Conservation (phyloP, 2,113 vertebrate species). For the Ochotona princeps region DNA sequence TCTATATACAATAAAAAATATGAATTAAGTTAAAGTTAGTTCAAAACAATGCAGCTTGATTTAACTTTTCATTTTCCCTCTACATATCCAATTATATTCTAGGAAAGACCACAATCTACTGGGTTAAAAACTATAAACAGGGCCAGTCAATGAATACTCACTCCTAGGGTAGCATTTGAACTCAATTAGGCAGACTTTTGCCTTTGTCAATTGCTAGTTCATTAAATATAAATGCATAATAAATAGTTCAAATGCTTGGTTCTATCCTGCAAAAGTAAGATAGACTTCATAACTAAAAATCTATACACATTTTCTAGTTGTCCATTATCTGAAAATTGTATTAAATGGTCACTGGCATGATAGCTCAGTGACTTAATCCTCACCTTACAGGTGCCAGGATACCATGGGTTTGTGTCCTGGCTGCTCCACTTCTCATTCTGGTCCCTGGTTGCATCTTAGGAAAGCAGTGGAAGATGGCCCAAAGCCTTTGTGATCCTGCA, state of each 20-base stretch:
- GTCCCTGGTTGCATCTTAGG: too few species aligned
- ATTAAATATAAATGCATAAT: background rate
- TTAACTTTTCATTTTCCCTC: constrained; percentile 14
- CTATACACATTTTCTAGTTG: background rate
- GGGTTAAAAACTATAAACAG: background rate
- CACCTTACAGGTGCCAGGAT: too few species aligned
- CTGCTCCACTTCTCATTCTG: too few species aligned
- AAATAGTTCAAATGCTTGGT: constrained; percentile 1
- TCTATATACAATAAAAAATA: background rate
- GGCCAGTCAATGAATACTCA: background rate
- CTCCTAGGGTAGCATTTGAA: background rate
- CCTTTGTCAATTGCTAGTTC: background rate
- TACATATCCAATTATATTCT: background rate
- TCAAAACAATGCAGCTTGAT: constrained; percentile 1
- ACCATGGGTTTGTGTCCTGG: too few species aligned
- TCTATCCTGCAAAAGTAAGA: constrained; percentile 8
- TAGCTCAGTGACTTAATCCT: too few species aligned
- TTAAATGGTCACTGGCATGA: too few species aligned
- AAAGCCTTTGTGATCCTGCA: too few species aligned
- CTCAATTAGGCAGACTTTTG: constrained; percentile 13
- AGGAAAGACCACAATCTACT: background rate
- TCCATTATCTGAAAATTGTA: constrained; percentile 42
- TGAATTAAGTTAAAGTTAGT: constrained; percentile 32
- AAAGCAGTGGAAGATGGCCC: too few species aligned
- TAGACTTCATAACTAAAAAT: constrained; percentile 2